A percentile compares a stretch with the other conserved stretches of the same genome.
phyloP scores from a whole-genome alignment of 2,113 vertebrate species.

The Phalacrocorax brasilianus region DNA sequence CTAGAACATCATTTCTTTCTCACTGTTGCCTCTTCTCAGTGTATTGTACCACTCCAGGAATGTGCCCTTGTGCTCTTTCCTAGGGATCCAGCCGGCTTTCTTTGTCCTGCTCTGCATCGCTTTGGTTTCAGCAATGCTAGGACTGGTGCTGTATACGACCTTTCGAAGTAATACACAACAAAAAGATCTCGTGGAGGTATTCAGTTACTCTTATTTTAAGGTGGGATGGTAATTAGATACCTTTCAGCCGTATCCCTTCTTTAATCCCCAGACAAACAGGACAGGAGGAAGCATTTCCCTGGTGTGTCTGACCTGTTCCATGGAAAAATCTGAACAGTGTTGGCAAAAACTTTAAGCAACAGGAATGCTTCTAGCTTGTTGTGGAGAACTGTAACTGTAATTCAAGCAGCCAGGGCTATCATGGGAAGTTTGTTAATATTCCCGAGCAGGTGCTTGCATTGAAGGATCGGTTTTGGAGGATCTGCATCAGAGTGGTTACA shows the following conservation, averaged over 20 bases:
- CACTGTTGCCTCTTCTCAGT: neutral
- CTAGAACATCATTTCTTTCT: neutral
- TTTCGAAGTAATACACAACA: slow-evolving; percentile 68
- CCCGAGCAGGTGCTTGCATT: neutral
- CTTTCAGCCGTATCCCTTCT: neutral
- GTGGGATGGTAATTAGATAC: neutral
- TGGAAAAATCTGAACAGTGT: neutral
- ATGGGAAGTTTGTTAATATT: neutral
- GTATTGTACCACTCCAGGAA: neutral
- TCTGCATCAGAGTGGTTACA: neutral
- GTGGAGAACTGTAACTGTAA: neutral
- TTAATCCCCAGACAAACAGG: neutral
- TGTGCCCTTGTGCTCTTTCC: neutral
- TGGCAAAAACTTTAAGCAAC: neutral
- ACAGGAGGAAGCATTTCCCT: neutral
- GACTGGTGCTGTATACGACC: slow-evolving; percentile 77
- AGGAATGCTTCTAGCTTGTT: neutral
- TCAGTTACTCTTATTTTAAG: neutral
- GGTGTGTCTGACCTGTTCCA: neutral
- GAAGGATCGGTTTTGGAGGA: neutral
- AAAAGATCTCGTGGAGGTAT: slow-evolving; percentile 78
- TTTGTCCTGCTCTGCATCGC: slow-evolving; percentile 81
- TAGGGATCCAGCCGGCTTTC: slow-evolving; percentile 74
- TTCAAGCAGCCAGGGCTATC: neutral
- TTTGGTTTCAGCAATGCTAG: slow-evolving; percentile 72